Evolutionary conservation across 2,888 invertebrate species (phyloP).

Genomic region (Colletes collaris): DNA sequence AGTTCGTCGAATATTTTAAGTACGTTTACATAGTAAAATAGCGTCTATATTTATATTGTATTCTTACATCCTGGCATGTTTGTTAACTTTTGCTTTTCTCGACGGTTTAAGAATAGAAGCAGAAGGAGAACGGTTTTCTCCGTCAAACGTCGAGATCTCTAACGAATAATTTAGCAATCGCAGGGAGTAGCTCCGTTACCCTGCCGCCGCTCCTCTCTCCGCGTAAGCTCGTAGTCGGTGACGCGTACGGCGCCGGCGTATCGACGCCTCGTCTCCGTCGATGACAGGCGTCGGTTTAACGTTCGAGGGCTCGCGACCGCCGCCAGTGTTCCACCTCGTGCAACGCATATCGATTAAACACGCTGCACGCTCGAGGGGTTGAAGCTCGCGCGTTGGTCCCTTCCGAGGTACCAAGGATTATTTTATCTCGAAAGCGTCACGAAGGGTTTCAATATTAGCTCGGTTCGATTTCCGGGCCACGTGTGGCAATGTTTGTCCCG

Average conservation of each 20-base stretch:
- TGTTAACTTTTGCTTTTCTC: no score
- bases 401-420: neutral
- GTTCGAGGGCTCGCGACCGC: constrained; percentile 25
- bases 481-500: no score
- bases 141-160: no score
- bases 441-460: neutral
- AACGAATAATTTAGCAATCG: no score
- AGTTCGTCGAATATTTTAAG: no score
- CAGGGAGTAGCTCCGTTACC: neutral
- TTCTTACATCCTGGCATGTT: no score
- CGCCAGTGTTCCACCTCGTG: constrained; percentile 17
- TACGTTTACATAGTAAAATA: no score
- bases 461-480: no score
- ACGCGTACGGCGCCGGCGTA: constrained; percentile 50
- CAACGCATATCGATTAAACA: constrained; percentile 41
- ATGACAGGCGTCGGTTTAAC: constrained; percentile 45
- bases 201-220: neutral
- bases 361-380: neutral
- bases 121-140: no score
- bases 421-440: no score
- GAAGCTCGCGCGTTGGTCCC: neutral
- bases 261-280: constrained; percentile 18
- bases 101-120: no score
- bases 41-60: no score
- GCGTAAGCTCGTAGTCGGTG: constrained; percentile 39